Conservation (phyloP, 2,888 invertebrate genomes). For the Coleophora deauratella region DNA sequence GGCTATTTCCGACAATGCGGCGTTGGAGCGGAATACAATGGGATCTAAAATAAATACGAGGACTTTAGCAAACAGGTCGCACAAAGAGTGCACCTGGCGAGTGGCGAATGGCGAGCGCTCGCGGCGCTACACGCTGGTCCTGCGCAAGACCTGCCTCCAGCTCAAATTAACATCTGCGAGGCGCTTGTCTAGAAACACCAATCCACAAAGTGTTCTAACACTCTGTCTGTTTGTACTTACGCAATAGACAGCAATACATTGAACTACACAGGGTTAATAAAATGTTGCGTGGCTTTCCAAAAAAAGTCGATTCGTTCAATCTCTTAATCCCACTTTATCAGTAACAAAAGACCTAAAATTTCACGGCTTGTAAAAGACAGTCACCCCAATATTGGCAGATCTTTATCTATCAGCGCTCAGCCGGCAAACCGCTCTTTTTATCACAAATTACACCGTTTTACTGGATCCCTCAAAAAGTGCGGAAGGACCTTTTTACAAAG, state of each 20-base stretch:
- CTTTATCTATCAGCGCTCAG: constrained; percentile 33
- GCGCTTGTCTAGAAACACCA: neutral
- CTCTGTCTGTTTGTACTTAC: neutral
- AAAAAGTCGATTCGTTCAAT: neutral
- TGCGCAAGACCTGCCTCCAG: neutral
- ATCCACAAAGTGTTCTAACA: neutral
- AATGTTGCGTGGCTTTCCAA: no score
- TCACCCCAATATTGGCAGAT: constrained; percentile 41
- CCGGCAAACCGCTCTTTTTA: constrained; percentile 53
- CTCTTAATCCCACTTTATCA: neutral
- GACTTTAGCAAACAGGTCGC: constrained; percentile 66
- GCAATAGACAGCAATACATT: no score
- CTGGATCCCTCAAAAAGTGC: constrained; percentile 51
- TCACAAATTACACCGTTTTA: constrained; percentile 61
- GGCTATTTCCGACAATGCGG: constrained; percentile 67
- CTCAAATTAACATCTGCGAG: neutral
- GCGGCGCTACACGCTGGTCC: neutral
- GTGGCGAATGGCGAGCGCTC: constrained; percentile 26
- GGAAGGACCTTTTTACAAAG: constrained; percentile 42
- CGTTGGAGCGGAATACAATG: constrained; percentile 61
- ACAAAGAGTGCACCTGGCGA: constrained; percentile 69
- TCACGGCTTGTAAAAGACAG: constrained; percentile 3
- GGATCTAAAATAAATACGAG: constrained; percentile 72
- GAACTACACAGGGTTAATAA: no score
- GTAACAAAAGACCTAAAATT: neutral